Evolutionary conservation across 2,888 invertebrate genomes (phyloP).

Genomic region (Adelphocoris suturalis): DNA sequence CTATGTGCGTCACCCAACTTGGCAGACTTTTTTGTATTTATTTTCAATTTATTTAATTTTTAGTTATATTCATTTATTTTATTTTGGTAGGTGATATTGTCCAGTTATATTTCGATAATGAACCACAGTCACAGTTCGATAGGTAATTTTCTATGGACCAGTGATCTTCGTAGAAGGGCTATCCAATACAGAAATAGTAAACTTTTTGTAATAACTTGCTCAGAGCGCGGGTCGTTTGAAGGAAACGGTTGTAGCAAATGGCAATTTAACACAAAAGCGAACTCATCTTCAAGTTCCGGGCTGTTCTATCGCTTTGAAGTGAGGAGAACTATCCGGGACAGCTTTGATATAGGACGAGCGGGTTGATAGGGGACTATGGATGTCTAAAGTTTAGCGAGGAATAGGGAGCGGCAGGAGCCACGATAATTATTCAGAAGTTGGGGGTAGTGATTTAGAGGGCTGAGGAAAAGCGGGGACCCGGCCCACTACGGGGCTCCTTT

Average conservation of each 20-base stretch:
- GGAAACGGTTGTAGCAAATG: conserved; percentile 3
- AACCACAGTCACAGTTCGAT: too few relatives aligned
- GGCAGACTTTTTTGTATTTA: too few relatives aligned
- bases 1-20: too few relatives aligned
- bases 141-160: too few relatives aligned
- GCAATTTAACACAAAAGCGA: conserved; percentile 35
- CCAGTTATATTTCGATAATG: too few relatives aligned
- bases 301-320: conserved; percentile 8
- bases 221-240: background rate
- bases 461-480: conserved; percentile 53
- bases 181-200: too few relatives aligned
- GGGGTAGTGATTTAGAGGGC: conserved; percentile 63
- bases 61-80: too few relatives aligned
- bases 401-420: conserved; percentile 42
- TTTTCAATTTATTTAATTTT: too few relatives aligned
- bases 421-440: conserved; percentile 71
- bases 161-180: too few relatives aligned
- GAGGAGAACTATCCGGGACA: conserved; percentile 48
- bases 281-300: conserved; percentile 22
- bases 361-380: conserved; percentile 63
- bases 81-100: too few relatives aligned
- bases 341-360: conserved; percentile 56
- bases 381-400: conserved; percentile 56
- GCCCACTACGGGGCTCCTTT: conserved; percentile 44
- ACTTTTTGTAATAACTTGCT: too few relatives aligned